Conservation (phyloP, 2,888 invertebrate species). For the Pseudolycoriella hygida region DNA sequence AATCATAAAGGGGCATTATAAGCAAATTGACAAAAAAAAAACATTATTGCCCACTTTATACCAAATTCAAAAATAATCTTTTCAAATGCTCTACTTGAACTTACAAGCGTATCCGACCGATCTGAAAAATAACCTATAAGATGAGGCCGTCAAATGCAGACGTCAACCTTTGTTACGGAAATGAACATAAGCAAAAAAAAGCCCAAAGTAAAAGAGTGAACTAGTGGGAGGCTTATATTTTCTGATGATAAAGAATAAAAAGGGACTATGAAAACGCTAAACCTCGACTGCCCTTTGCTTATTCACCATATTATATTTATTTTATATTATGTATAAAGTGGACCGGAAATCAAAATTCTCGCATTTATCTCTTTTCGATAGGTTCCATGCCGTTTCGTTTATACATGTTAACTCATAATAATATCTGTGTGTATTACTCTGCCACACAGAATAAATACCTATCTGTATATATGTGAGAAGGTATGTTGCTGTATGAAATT, state of each 20-base stretch:
- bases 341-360: background rate
- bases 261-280: background rate
- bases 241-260: background rate
- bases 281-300: background rate
- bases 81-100: background rate
- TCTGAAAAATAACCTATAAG: background rate
- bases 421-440: background rate
- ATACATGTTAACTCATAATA: background rate
- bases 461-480: background rate
- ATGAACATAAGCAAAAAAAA: slow-evolving; percentile 4
- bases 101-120: background rate
- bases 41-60: background rate
- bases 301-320: background rate
- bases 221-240: background rate
- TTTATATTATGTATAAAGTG: background rate
- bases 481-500: background rate
- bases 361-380: slow-evolving; percentile 1
- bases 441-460: background rate
- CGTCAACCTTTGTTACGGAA: slow-evolving; percentile 7
- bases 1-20: no score
- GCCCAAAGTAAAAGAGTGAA: background rate
- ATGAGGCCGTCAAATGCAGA: slow-evolving; percentile 6
- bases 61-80: slow-evolving; percentile 1
- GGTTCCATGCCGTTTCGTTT: background rate
- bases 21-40: background rate